These are phyloP conservation scores for Drosophila maculinotata DNA, from an alignment of 2,888 invertebrate genomes.

Conservation along the genomic window DNA sequence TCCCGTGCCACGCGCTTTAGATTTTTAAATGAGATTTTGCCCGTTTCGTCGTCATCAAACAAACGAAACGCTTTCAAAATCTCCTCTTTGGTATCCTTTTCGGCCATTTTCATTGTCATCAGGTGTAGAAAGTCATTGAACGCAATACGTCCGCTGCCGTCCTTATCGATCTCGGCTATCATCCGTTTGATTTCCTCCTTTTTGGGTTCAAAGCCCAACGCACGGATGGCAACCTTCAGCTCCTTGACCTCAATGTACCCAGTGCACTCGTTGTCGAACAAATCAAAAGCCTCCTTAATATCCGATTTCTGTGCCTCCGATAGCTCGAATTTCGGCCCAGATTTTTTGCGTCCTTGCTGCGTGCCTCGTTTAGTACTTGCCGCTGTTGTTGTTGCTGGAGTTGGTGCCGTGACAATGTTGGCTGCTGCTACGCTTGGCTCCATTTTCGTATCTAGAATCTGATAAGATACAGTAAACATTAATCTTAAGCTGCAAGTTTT, in stretches of 20 bases:
- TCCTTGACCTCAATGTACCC: conserved; percentile 97
- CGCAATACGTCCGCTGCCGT: conserved; percentile 92
- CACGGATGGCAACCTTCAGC: conserved; percentile 97
- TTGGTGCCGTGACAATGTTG: conserved; percentile 22
- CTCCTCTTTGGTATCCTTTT: conserved; percentile 97
- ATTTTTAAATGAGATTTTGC: conserved; percentile 97
- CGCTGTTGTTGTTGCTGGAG: conserved; percentile 26
- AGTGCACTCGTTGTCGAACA: conserved; percentile 95
- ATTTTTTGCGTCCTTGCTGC: conserved; percentile 87
- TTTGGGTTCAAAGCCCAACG: conserved; percentile 98
- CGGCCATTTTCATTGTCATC: conserved; percentile 97
- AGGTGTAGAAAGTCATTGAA: conserved; percentile 94
- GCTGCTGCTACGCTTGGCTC: conserved; percentile 53
- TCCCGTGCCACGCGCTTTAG: conserved; percentile 97
- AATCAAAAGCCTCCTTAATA: conserved; percentile 97
- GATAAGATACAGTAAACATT: no score
- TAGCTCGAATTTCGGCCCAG: conserved; percentile 92
- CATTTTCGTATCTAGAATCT: conserved; percentile 50
- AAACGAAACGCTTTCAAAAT: conserved; percentile 98
- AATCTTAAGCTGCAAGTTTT: no score
- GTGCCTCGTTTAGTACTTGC: conserved; percentile 54
- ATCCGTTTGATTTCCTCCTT: conserved; percentile 99
- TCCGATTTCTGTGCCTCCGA: conserved; percentile 95
- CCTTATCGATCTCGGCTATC: conserved; percentile 95
- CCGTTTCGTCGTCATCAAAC: conserved; percentile 98